Evolutionary conservation across 1,140 invertebrate genomes (phyloP), one percentile per base, ranked within the genome.

Genomic region (Aphidius gifuensis): DNA sequence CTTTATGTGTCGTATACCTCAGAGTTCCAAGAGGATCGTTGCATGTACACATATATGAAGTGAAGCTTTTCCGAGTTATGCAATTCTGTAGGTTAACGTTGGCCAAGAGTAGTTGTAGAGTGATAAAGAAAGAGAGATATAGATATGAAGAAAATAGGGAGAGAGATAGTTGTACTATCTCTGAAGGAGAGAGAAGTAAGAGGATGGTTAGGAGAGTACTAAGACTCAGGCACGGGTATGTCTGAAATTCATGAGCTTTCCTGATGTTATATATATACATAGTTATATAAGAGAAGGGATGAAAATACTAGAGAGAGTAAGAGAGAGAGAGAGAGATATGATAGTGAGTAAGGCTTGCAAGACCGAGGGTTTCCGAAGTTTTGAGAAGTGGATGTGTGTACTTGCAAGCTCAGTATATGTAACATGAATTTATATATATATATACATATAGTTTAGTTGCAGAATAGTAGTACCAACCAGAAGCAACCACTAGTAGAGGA

Each of bases 241-340:
- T 72, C 63, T 65, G 66, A 73, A 71, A 73, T 71, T 73, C 71
- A 73, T 71, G 69, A 73, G 70, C 58, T 69, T 61, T 62, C 68
- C 23, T 32, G 23, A 32, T 32, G 23, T 32, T 32, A 4, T 32
- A 32, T 32, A 4, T 32, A 32, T 32, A 32, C 4, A 32, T 32
- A 2, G 23, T 16, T 16, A 16, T 16, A 16, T 16, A 32, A 32
- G 23, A 32, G 23, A 32, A 32, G 23, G 23, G 23, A 32, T 32
- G 23, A 32, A 32, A 32, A 32, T 32, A 32, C 23, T 3, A 32
- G 23, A 1, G 23, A 32, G 23, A 23, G 23, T n/a, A n/a, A n/a
- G n/a, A 16, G 16, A 16, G 16, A 16, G 16, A 16, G 16, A 32
- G 23, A 32, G 23, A 32, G 23, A 4, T 2, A 32, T 32, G 23